A percentile compares a stretch with the other conserved stretches of the same genome.
Conservation (phyloP, 2,888 invertebrate species). For the Salpingus planirostris region DNA sequence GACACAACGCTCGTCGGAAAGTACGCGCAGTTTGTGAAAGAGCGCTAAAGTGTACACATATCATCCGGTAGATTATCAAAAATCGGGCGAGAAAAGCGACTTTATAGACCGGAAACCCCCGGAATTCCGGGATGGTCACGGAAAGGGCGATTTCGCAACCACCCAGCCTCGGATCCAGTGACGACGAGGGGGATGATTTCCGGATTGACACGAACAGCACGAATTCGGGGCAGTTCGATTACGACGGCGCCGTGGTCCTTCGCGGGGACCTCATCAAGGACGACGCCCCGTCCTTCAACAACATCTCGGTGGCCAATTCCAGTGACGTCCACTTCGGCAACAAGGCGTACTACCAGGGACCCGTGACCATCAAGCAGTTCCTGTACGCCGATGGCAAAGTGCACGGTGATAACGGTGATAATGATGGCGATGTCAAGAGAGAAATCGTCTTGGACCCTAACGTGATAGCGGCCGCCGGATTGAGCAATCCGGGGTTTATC, state of each 20-base stretch:
- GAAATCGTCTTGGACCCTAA: constrained; percentile 10
- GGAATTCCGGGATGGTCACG: constrained; percentile 8
- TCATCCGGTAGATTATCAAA: no score
- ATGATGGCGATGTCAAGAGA: constrained; percentile 8
- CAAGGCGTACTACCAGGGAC: constrained; percentile 68
- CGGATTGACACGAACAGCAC: constrained; percentile 5
- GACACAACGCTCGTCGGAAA: no score
- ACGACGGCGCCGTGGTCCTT: constrained; percentile 4
- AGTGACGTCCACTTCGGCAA: constrained; percentile 68
- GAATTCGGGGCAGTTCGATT: constrained; percentile 4
- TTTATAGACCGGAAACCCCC: no score
- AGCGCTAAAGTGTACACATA: no score
- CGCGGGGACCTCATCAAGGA: constrained; percentile 4
- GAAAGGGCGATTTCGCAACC: constrained; percentile 3
- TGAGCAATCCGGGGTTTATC: constrained; percentile 14
- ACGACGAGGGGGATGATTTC: no score
- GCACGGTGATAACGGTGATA: constrained; percentile 7
- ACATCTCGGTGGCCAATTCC: constrained; percentile 57
- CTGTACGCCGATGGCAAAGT: constrained; percentile 40
- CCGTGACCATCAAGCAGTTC: constrained; percentile 68
- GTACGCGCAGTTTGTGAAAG: no score
- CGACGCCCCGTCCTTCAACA: constrained; percentile 45
- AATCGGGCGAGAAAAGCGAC: no score
- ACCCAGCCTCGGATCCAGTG: constrained; percentile 3
- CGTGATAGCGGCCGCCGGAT: constrained; percentile 7